Conservation (phyloP, 1,140 invertebrate species). For the Scaptomyza montana region DNA sequence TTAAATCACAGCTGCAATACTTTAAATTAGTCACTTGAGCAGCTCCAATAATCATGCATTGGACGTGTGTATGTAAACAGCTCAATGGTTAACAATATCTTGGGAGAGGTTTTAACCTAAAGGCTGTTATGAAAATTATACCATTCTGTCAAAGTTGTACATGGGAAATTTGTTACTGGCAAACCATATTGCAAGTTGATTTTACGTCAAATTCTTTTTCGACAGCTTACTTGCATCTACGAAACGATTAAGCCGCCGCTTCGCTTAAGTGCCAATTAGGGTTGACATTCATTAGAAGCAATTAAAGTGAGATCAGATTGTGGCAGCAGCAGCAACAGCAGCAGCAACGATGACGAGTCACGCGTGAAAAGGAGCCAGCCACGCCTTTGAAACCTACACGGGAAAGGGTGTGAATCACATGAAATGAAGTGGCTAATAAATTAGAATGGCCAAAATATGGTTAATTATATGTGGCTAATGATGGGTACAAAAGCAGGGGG, state of each 20-base stretch:
- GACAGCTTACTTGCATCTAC: conserved; percentile 9
- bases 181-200: not conserved
- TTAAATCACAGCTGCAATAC: conserved; percentile 1
- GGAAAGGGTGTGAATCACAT: conserved; percentile 57
- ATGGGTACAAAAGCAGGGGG: not conserved
- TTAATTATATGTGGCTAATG: conserved; percentile 29
- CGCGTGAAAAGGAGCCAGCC: conserved; percentile 55
- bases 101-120: no score
- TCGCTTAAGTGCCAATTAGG: conserved; percentile 59
- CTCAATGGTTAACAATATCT: no score
- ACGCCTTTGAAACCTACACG: conserved; percentile 28
- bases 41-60: not conserved
- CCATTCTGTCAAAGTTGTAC: no score
- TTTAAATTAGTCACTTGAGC: not conserved
- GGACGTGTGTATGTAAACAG: no score
- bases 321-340: conserved; percentile 2
- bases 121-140: no score
- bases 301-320: conserved; percentile 79
- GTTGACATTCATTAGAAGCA: conserved; percentile 77
- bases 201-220: conserved; percentile 7
- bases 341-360: conserved; percentile 47
- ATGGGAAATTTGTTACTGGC: no score
- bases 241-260: conserved; percentile 28
- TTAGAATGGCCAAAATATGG: conserved; percentile 44
- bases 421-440: conserved; percentile 45